Conservation (phyloP, 2,888 invertebrate genomes). For the Trilocha varians region DNA sequence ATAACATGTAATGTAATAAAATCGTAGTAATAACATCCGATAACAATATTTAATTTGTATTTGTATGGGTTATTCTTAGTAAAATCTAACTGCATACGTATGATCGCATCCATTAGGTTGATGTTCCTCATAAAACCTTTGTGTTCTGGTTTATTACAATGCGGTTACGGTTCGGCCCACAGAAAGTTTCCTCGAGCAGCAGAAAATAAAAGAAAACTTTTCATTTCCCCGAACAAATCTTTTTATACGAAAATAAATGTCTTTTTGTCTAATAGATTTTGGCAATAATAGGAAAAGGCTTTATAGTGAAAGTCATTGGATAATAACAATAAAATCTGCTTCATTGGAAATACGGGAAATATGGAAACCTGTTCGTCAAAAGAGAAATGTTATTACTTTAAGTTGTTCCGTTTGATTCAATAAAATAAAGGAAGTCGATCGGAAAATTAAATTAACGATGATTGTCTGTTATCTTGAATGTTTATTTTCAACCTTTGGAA, state of each 20-base stretch:
- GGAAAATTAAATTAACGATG: background rate
- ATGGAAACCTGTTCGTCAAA: background rate
- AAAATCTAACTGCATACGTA: constrained; percentile 40
- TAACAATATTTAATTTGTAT: too few species aligned
- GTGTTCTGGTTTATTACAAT: constrained; percentile 55
- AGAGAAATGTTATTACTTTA: background rate
- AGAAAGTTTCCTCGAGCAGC: constrained; percentile 22
- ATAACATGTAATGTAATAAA: too few species aligned
- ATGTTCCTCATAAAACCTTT: constrained; percentile 63
- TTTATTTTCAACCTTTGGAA: too few species aligned
- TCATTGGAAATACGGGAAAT: background rate
- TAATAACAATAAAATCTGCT: constrained; percentile 16
- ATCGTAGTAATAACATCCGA: too few species aligned
- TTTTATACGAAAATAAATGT: constrained; percentile 31
- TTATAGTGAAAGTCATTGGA: constrained; percentile 22
- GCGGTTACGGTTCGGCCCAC: constrained; percentile 32
- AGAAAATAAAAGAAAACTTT: constrained; percentile 38
- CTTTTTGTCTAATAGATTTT: constrained; percentile 34
- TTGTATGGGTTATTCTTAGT: too few species aligned
- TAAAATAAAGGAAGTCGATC: background rate
- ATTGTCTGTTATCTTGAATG: too few species aligned
- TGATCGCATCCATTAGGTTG: constrained; percentile 57
- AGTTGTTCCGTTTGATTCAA: background rate
- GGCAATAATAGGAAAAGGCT: constrained; percentile 23
- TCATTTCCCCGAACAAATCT: constrained; percentile 34